Percentiles rank a stretch among this genome's conserved stretches.
Conservation (phyloP, 2,113 vertebrate species). For the Cepphus grylle region DNA sequence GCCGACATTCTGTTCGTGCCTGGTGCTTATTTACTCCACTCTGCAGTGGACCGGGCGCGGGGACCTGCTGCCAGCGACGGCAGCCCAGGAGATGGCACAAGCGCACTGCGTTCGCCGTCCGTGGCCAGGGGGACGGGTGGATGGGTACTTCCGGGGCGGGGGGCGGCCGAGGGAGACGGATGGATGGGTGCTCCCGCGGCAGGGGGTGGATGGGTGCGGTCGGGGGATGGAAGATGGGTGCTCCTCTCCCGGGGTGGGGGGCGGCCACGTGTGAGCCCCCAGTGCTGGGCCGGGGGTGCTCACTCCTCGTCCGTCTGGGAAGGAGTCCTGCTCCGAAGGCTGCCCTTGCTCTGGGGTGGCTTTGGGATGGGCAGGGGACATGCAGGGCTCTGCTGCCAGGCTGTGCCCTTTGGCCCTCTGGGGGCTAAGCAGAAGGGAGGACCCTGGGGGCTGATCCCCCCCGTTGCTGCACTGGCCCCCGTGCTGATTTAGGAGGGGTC, state of each 20-base stretch:
- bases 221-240: too few relatives aligned
- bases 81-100: slow-evolving; percentile 60
- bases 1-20: fast-evolving
- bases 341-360: neutral
- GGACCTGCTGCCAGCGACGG: neutral
- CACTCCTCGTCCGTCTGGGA: neutral
- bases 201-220: too few relatives aligned
- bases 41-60: neutral
- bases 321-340: too few relatives aligned
- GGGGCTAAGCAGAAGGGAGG: neutral
- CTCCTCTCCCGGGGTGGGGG: too few relatives aligned
- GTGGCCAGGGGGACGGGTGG: neutral
- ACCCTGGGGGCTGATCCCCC: neutral
- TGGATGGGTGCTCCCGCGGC: neutral
- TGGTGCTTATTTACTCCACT: fast-evolving
- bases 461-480: neutral
- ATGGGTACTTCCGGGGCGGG: too few relatives aligned
- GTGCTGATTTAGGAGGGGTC: neutral
- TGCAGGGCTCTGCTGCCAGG: neutral
- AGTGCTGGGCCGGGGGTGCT: neutral
- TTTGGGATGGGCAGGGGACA: neutral
- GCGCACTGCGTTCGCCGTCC: neutral
- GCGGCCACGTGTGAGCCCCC: neutral
- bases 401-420: neutral
- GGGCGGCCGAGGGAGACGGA: neutral